A percentile compares a stretch with the other conserved stretches of the same genome.
phyloP scores from a whole-genome alignment of 1,140 invertebrate species.

The Ooceraea biroi region DNA sequence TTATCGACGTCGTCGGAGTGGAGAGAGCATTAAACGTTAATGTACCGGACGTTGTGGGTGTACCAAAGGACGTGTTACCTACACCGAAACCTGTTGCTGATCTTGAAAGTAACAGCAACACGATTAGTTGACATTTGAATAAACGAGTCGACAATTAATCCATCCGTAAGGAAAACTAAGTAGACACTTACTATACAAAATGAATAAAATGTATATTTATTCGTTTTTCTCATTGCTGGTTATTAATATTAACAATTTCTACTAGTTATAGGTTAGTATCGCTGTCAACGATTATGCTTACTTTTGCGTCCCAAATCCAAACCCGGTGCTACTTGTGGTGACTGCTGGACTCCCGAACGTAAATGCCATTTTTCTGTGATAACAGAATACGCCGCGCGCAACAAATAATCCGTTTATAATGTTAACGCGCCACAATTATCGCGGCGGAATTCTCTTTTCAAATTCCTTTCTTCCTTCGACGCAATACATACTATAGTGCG shows the following conservation, averaged over 20 bases:
- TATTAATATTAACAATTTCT: conserved; percentile 14
- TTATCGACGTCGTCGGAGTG: conserved; percentile 69
- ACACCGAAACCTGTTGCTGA: conserved; percentile 72
- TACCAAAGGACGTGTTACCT: conserved; percentile 70
- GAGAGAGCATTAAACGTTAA: conserved; percentile 69
- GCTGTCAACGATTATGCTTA: conserved; percentile 54
- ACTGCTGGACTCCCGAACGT: conserved; percentile 79
- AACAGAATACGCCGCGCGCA: not conserved
- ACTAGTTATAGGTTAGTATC: conserved; percentile 12
- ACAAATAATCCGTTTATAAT: conserved; percentile 29
- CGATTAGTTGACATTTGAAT: not conserved
- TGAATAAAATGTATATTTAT: not conserved
- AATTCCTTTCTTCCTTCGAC: no score
- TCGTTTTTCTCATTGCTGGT: not conserved
- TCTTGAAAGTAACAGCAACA: conserved; percentile 53
- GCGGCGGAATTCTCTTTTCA: no score
- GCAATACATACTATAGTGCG: no score
- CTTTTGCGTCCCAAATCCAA: conserved; percentile 78
- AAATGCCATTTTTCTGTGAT: conserved; percentile 62
- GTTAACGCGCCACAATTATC: not conserved
- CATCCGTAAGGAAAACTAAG: not conserved
- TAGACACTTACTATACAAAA: conserved; percentile 13
- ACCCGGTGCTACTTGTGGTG: conserved; percentile 72
- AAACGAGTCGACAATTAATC: not conserved
- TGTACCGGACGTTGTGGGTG: conserved; percentile 60